Evolutionary conservation across 1,140 invertebrate genomes (phyloP), one percentile per base, ranked within the genome.

Genomic region (Cydia pomonella): DNA sequence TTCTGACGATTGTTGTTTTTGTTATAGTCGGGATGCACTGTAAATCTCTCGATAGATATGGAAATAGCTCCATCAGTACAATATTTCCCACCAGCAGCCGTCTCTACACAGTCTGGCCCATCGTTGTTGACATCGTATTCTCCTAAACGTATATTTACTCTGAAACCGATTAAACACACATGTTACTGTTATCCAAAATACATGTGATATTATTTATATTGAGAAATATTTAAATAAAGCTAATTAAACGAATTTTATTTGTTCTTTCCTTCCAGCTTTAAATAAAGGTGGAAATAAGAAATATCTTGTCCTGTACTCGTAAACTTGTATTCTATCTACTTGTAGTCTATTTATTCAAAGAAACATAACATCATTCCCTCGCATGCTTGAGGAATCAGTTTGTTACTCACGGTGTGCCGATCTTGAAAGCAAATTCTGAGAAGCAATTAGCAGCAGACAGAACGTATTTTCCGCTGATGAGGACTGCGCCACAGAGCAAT

Each of bases 391-490:
- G 38, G 29, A 16, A 44, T 50, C 10, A 50, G 13, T 59, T 59
- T 50, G 2, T 50, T 47, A 85, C 87, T 83, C 77, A 90, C 88
- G 88, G 86, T 33, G 27, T 82, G 29, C 82, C 84, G 27, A 77
- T 71, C 5, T 73, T 74, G 0, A 84, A 73, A 6, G 85, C 83
- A 0, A 76, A 76, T 27, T 82, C 80, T 3, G n/a, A 50, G 5
- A 91, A 81, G 59, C 90, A 92, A 63, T 91, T 89, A 0, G 80
- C 88, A 6, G 87, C 89, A 0, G 91, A 90, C 5, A 92, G 63
- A 1, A 89, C 86, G 33, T 89, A 87, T 75, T 47, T 79, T 0
- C 79, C 79, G 76, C 88, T 91, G 18, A 92, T 89, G 12, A 92
- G 81, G 18, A 78, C 76, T 0, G 86, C 89, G 2, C 88, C 87